Percentiles rank a stretch among this genome's conserved stretches.
These are phyloP conservation scores for Paralichthys olivaceus DNA, from an alignment of 2,113 vertebrate genomes.

Conservation along the genomic window DNA sequence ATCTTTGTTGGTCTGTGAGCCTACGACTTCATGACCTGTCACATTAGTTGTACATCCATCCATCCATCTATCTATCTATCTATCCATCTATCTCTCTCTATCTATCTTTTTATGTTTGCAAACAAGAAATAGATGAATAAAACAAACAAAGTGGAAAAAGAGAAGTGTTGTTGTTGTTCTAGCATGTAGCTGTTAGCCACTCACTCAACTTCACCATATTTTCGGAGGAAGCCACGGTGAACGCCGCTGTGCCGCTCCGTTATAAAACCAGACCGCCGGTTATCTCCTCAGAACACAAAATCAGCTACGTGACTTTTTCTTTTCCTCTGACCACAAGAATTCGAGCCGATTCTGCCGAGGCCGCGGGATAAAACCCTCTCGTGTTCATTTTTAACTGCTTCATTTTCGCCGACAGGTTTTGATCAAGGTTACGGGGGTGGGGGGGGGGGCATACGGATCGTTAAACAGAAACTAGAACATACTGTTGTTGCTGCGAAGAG, in stretches of 20 bases:
- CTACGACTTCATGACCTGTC: too few species aligned
- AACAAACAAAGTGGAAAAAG: too few species aligned
- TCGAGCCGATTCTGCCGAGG: neutral
- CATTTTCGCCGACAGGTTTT: conserved; percentile 32
- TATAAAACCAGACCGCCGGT: accelerated
- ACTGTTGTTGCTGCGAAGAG: conserved; percentile 69
- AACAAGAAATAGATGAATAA: too few species aligned
- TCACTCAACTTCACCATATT: neutral
- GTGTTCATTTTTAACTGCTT: conserved; percentile 22
- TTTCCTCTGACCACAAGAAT: neutral
- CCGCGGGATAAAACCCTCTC: neutral
- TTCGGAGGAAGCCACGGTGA: neutral
- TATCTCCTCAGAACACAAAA: conserved; percentile 3
- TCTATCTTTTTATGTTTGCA: too few species aligned
- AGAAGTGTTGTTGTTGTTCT: too few species aligned
- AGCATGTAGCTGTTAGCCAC: too few species aligned
- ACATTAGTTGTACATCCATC: too few species aligned
- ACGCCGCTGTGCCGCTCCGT: neutral
- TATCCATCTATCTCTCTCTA: too few species aligned
- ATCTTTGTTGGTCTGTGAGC: too few species aligned
- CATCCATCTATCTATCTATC: too few species aligned
- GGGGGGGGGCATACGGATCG: conserved; percentile 40
- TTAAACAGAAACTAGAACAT: conserved; percentile 69
- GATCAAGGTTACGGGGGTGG: conserved; percentile 60
- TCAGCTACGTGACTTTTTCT: neutral